Evolutionary conservation across 2,888 invertebrate genomes (phyloP).

Genomic region (Tetropium fuscum): DNA sequence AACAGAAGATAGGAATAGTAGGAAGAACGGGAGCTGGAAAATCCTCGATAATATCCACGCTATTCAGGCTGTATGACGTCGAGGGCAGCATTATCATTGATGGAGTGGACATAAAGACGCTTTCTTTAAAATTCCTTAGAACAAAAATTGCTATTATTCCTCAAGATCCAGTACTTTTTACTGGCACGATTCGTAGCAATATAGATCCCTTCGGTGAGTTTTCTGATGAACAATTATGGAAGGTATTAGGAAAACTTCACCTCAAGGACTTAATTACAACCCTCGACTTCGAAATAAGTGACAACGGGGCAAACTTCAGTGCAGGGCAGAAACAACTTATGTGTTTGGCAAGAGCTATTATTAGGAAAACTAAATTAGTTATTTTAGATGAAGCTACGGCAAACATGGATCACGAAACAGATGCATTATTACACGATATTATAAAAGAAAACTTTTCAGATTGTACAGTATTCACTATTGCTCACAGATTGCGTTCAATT

Average conservation of each 20-base stretch:
- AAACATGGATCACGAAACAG: slow-evolving; percentile 69
- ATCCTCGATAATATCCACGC: no score
- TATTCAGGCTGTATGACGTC: no score
- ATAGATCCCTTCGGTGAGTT: slow-evolving; percentile 87
- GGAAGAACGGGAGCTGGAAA: no score
- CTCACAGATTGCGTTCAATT: slow-evolving; percentile 65
- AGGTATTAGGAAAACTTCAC: slow-evolving; percentile 77
- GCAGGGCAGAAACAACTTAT: slow-evolving; percentile 70
- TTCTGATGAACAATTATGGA: slow-evolving; percentile 84
- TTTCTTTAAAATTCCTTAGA: no score
- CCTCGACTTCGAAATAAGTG: slow-evolving; percentile 67
- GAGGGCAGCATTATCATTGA: slow-evolving; percentile 86
- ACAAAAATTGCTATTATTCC: no score
- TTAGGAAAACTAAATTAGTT: slow-evolving; percentile 66
- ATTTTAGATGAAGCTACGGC: slow-evolving; percentile 71
- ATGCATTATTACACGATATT: slow-evolving; percentile 68
- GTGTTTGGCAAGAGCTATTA: slow-evolving; percentile 69
- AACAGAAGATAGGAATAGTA: no score
- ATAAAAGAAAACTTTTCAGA: slow-evolving; percentile 67
- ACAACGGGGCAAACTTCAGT: no score
- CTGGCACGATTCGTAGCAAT: slow-evolving; percentile 87
- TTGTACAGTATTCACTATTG: slow-evolving; percentile 69
- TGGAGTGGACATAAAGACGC: slow-evolving; percentile 73
- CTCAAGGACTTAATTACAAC: slow-evolving; percentile 76
- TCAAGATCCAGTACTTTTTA: slow-evolving; percentile 87